A percentile compares a stretch with the other conserved stretches of the same genome.
phyloP scores from a whole-genome alignment of 2,888 invertebrate genomes.

The Melikaiella ostensackeni region DNA sequence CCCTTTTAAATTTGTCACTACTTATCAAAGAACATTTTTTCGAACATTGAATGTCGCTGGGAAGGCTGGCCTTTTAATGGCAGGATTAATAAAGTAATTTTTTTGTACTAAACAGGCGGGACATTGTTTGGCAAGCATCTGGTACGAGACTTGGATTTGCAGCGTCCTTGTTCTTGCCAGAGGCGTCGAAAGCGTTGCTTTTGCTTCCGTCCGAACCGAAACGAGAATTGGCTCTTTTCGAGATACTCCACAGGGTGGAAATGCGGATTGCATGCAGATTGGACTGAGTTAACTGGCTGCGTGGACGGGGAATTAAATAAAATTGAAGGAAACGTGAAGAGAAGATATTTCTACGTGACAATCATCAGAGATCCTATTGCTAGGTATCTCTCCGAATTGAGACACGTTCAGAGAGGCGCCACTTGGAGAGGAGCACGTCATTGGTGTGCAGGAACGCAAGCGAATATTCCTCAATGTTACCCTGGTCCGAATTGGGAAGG shows the following conservation, averaged over 20 bases:
- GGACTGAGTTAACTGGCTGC: constrained; percentile 96
- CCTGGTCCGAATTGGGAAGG: constrained; percentile 90
- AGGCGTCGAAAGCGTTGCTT: constrained; percentile 92
- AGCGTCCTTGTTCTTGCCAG: constrained; percentile 96
- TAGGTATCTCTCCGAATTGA: constrained; percentile 96
- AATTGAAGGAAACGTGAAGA: constrained; percentile 90
- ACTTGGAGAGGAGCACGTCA: constrained; percentile 92
- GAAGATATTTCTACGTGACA: constrained; percentile 97
- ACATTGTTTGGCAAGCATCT: constrained; percentile 98
- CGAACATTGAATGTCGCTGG: not conserved
- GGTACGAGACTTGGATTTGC: constrained; percentile 94
- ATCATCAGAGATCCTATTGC: constrained; percentile 95
- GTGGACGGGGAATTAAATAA: constrained; percentile 95
- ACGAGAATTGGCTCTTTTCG: constrained; percentile 98
- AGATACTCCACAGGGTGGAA: constrained; percentile 98
- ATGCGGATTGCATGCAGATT: constrained; percentile 98
- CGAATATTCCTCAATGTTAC: constrained; percentile 92
- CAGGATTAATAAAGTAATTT: constrained; percentile 9
- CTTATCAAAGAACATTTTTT: not conserved
- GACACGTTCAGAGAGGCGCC: constrained; percentile 97
- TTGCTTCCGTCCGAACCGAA: constrained; percentile 94
- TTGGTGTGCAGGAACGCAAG: constrained; percentile 82
- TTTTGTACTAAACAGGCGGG: constrained; percentile 81
- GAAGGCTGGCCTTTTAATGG: not conserved
- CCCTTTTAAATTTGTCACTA: too few relatives aligned